Evolutionary conservation across 2,888 invertebrate species (phyloP).

Genomic region (Drosophila cognata): DNA sequence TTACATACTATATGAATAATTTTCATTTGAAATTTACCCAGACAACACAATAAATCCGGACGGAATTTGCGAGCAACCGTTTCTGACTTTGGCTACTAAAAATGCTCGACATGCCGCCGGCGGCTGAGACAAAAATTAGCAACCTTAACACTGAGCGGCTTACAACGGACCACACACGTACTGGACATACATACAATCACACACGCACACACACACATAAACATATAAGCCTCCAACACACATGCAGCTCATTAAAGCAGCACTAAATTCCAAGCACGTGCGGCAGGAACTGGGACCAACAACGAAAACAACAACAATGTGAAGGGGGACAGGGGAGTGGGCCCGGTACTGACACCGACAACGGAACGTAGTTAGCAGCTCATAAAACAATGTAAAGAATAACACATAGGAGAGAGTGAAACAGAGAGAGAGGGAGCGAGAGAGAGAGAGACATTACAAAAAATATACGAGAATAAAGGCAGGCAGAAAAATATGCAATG

Average conservation of each 20-base stretch:
- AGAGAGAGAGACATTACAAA: not conserved
- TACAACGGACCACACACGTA: constrained; percentile 56
- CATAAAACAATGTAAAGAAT: constrained; percentile 73
- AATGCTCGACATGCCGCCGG: constrained; percentile 73
- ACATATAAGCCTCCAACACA: constrained; percentile 38
- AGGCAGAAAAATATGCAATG: constrained; percentile 45
- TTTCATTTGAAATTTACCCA: constrained; percentile 47
- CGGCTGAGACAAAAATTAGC: constrained; percentile 77
- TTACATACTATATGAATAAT: constrained; percentile 48
- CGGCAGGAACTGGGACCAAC: constrained; percentile 48
- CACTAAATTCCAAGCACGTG: constrained; percentile 77
- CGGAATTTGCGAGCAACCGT: constrained; percentile 33
- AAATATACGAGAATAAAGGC: constrained; percentile 29
- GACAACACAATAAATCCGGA: constrained; percentile 58
- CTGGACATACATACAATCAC: constrained; percentile 39
- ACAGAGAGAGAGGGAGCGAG: constrained; percentile 2
- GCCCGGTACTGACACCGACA: constrained; percentile 39
- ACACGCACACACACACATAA: constrained; percentile 17
- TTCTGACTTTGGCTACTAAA: constrained; percentile 54
- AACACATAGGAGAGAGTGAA: constrained; percentile 23
- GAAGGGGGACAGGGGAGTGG: constrained; percentile 7
- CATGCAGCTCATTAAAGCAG: constrained; percentile 76
- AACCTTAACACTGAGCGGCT: constrained; percentile 68
- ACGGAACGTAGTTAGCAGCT: constrained; percentile 77
- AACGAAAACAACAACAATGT: constrained; percentile 52